Base-by-base conservation (phyloP, 1,140 invertebrate genomes). In the Nasonia vitripennis region DNA sequence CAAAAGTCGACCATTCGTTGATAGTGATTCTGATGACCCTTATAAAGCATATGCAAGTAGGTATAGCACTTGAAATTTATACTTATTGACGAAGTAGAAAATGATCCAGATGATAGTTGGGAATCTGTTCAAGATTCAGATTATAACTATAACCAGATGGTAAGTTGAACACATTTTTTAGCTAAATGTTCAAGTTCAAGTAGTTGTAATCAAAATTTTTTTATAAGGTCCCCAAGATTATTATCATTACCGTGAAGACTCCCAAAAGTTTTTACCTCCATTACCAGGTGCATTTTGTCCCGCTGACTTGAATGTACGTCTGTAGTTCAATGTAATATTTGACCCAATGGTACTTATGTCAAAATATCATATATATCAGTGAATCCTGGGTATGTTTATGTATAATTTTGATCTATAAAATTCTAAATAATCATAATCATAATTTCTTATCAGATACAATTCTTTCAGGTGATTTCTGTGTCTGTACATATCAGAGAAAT, bases 61-160 rank as follows among this genome's bases (percentile, higher is more conserved):
- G 77, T n/a, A 41, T 48, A 34, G 12, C 48, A 7, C 17, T 62
- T 62, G 71, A 11, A 14, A 73, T 27, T 27, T 41, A 41, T 34
- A 37, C 5, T 37, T 41, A 5, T 68, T 48, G 27, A 0, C 68
- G 10, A 45, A 71, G 48, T 9, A 31, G 17, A 45, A 45, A 14
- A 20, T 27, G 68, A 55, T 74, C 0, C 27, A 20, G 85, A 83
- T 20, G 81, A 86, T 73, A 74, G 74, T 80, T 86, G 85, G 85
- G 85, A 86, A 68, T n/a, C 17, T 0, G 6, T 31, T 31, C 7
- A n/a, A 14, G 81, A 86, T 67, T 10, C 68, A 41, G 85, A 78
- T 73, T 70, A 82, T 74, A 74, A 83, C 62, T 86, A 79, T 83
- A 77, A 79, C 85, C 85, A 20, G 34, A 31, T 48, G 27, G 68